These are phyloP conservation scores for Mobula hypostoma DNA, from an alignment of 2,113 vertebrate genomes.

Conservation along the genomic window DNA sequence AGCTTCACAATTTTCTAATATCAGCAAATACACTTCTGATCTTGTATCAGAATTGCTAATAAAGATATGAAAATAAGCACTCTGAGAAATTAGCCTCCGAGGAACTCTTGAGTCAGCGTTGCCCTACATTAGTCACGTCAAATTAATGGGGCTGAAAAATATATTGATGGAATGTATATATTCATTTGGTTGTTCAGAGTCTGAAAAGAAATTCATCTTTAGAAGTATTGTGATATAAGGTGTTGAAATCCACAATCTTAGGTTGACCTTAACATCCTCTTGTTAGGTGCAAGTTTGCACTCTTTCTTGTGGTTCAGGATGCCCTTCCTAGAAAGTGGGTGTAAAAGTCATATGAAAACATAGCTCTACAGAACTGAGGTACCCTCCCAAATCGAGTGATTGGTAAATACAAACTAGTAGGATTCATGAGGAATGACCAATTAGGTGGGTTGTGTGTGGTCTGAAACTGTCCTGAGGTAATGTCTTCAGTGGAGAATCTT, in stretches of 20 bases:
- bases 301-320: background rate
- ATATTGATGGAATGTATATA: background rate
- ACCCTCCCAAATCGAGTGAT: background rate
- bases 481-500: background rate
- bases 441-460: background rate
- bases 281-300: background rate
- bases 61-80: slow-evolving; percentile 2
- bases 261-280: background rate
- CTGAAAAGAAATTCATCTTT: background rate
- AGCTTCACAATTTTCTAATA: background rate
- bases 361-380: background rate
- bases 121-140: background rate
- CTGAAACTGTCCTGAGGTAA: background rate
- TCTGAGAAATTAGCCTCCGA: background rate
- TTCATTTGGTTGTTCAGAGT: background rate
- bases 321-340: background rate
- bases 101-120: background rate
- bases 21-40: background rate
- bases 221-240: background rate
- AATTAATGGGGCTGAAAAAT: background rate
- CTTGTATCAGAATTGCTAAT: background rate
- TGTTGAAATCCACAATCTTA: background rate
- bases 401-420: background rate
- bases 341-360: background rate
- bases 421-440: background rate